Evolutionary conservation across 2,888 invertebrate species (phyloP).

Genomic region (Dione juno): DNA sequence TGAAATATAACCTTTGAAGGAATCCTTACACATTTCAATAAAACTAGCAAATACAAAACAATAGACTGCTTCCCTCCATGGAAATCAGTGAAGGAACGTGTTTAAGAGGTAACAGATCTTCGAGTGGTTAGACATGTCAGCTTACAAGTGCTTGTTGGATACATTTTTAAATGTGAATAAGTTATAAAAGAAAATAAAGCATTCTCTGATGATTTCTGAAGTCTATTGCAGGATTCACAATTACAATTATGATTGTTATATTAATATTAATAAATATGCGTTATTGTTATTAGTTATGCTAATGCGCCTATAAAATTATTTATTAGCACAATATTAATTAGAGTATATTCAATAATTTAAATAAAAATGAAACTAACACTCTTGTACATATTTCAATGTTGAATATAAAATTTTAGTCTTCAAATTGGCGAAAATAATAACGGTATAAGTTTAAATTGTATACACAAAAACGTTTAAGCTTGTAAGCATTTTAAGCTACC

Average conservation of each 20-base stretch:
- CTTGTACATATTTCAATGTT: background rate
- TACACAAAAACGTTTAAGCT: background rate
- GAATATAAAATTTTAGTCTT: background rate
- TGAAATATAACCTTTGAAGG: background rate
- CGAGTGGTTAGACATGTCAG: conserved; percentile 32
- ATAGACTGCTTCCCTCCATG: conserved; percentile 17
- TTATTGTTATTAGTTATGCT: too few relatives aligned
- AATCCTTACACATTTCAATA: background rate
- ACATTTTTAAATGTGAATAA: conserved; percentile 12
- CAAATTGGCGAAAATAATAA: background rate
- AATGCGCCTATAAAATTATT: too few relatives aligned
- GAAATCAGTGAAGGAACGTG: conserved; percentile 36
- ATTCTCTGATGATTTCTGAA: too few relatives aligned
- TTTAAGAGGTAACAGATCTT: conserved; percentile 40
- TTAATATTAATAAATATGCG: too few relatives aligned
- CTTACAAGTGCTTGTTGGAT: conserved; percentile 9
- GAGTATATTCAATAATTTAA: too few relatives aligned
- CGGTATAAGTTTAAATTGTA: background rate
- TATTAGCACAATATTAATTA: too few relatives aligned
- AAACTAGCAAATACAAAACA: background rate
- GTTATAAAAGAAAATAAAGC: too few relatives aligned
- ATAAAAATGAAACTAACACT: too few relatives aligned
- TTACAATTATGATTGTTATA: too few relatives aligned
- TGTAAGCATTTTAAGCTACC: conserved; percentile 14
- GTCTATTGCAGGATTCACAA: too few relatives aligned